Base-by-base conservation (phyloP, 2,888 invertebrate species). In the Cabera pusaria region DNA sequence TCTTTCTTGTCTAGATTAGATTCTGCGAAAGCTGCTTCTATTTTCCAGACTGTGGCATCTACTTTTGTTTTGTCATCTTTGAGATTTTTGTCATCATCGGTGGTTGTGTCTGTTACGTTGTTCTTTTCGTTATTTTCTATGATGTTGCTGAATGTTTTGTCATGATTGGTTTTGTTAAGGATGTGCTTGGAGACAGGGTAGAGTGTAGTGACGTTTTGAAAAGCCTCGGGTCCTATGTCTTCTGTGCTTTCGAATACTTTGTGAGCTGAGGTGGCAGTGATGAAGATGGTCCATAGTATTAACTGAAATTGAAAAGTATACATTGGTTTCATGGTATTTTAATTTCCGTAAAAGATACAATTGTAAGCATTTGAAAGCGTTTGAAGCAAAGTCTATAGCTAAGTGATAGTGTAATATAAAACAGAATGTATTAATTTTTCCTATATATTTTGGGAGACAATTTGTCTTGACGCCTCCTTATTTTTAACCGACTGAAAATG, bases 181-280 rank as follows among this genome's bases (percentile, higher is more conserved):
- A n/a, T n/a, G n/a, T n/a, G n/a, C n/a, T n/a, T n/a, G 32, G 46
- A 52, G 39, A 45, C 52, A 20, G 85, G 82, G 50, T 72, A 83
- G 2, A 85, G 59, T 0, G 72, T 81, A 20, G 84, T 85, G 35
- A 71, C 61, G 49, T 77, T 81, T 14, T 49, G 45, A 1, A 49
- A 53, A 0, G 57, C 50, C 7, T 55, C 23, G n/a, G 56, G 49
- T 5, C 52, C 49, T 4, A 53, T 47, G 19, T 68, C 61, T 33
- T 77, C 72, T 6, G 42, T 32, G 16, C 65, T 69, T 27, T 64
- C 65, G 14, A 52, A 58, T 12, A 64, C 69, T 49, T 58, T 52
- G 34, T 62, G 55, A 23, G 55, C 52, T 33, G 49, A 40, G 34
- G 43, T 47, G 3, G 60, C 36, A 9, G 53, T 44, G 26, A 72